Evolutionary conservation across 2,113 vertebrate species (phyloP), one percentile per base, ranked within the genome.

Genomic region (Sinocyclocheilus anophthalmus): DNA sequence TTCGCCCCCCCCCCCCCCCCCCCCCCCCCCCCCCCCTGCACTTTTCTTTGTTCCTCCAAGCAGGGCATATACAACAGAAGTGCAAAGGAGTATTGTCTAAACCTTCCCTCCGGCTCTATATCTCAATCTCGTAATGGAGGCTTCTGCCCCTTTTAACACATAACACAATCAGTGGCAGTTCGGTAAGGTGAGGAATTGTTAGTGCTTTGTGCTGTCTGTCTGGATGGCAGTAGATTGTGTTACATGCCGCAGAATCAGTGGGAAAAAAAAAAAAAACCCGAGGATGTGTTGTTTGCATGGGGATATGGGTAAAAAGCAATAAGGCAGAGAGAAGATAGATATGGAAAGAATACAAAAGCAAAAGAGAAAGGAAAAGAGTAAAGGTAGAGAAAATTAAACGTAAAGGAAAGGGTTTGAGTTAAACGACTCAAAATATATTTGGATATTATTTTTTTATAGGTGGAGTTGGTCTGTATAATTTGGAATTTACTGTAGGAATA

Each of bases 61-160:
- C 39, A 81, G 37, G 37, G 78, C 59, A 48, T n/a, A 16, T 20
- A 81, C 77, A 67, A 81, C 79, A 67, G 18, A 53, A 82, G 50
- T 5, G 24, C 20, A 20, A 18, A 37, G 67, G 30, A 55, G 26
- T 84, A 84, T 84, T 84, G 81, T 84, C 67, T 84, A 50, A 50
- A 24, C 79, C 16, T 55, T 55, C 24, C 48, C 26, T 42, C 12
- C 26, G 26, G 26, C 26, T 26, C 26, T 26, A 22, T 16, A 22
- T 33, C 20, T 80, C 30, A 11, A 8, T 81, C 14, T 24, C 65
- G 78, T 80, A 86, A 55, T 59, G 91, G 93, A 94, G 91, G 91
- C 91, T 85, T 86, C 87, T 18, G 83, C 84, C 88, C 39, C 95
- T 95, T 96, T 94, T 94, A 94, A 95, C 94, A 93, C 94, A 92